Evolutionary conservation across 2,113 vertebrate genomes (phyloP).

Genomic region (Zeus faber): DNA sequence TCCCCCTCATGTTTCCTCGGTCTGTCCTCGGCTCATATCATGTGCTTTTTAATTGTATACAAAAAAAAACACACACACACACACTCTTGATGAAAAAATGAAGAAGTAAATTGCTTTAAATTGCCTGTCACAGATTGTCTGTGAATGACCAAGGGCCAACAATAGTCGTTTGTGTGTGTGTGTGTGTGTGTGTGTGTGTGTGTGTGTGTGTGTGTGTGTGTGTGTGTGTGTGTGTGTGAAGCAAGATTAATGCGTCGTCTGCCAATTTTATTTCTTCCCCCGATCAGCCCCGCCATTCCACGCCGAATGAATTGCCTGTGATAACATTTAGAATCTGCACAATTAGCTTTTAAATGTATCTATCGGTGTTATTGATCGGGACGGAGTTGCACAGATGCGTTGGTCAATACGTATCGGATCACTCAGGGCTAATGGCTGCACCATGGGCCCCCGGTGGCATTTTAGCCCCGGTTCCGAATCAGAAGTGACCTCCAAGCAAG

Average conservation of each 20-base stretch:
- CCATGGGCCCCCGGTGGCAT: slow-evolving; percentile 30
- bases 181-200: slow-evolving; percentile 24
- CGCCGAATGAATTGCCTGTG: slow-evolving; percentile 42
- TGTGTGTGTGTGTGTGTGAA: slow-evolving; percentile 30
- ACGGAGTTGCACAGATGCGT: slow-evolving; percentile 50
- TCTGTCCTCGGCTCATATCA: slow-evolving; percentile 47
- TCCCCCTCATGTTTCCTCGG: slow-evolving; percentile 1
- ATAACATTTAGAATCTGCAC: slow-evolving; percentile 57
- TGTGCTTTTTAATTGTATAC: slow-evolving; percentile 63
- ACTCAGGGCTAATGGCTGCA: slow-evolving; percentile 48
- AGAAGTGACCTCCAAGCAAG: slow-evolving; percentile 16
- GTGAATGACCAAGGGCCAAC: slow-evolving; percentile 37
- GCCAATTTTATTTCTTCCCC: slow-evolving; percentile 33
- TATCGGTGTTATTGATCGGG: slow-evolving; percentile 58
- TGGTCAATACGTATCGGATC: slow-evolving; percentile 62
- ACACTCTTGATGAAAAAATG: slow-evolving; percentile 53
- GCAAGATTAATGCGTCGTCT: slow-evolving; percentile 64
- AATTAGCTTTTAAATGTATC: slow-evolving; percentile 68
- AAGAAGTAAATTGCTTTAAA: slow-evolving; percentile 71
- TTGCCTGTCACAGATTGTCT: slow-evolving; percentile 66
- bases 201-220: slow-evolving; percentile 23
- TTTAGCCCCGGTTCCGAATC: slow-evolving; percentile 27
- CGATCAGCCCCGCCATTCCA: slow-evolving; percentile 25
- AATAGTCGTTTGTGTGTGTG: slow-evolving; percentile 37
- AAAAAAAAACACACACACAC: slow-evolving; percentile 16